phyloP scores from a whole-genome alignment of 1,140 invertebrate species.

The Calephelis virginiensis region DNA sequence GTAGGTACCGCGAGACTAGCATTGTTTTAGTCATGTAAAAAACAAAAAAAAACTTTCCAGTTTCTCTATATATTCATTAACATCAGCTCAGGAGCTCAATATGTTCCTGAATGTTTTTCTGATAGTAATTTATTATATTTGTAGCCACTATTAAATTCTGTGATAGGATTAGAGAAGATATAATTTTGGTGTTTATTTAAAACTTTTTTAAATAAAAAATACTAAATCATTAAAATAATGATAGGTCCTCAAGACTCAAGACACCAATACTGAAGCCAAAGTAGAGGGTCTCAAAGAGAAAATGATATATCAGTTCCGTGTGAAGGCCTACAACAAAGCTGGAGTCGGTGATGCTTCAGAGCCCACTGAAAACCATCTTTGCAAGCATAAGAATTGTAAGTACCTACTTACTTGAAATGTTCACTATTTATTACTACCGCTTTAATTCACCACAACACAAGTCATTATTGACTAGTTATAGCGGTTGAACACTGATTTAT shows the following conservation, averaged over 20 bases:
- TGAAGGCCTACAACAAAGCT: slow-evolving; percentile 95
- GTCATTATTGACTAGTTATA: not conserved
- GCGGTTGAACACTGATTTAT: no score
- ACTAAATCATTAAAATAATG: not conserved
- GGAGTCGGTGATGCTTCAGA: slow-evolving; percentile 92
- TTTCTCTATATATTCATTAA: no score
- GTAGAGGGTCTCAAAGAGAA: slow-evolving; percentile 95
- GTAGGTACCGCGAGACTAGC: no score
- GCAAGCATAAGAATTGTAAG: slow-evolving; percentile 96
- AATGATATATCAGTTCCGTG: slow-evolving; percentile 95
- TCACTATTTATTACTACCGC: slow-evolving; percentile 29
- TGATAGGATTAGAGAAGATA: no score
- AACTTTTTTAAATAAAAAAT: not conserved
- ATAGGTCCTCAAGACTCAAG: slow-evolving; percentile 84
- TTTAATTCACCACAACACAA: slow-evolving; percentile 19
- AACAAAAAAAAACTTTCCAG: no score
- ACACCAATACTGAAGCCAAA: slow-evolving; percentile 87
- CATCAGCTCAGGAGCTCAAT: no score
- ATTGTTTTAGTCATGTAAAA: no score
- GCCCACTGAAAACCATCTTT: slow-evolving; percentile 93
- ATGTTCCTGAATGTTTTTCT: not conserved
- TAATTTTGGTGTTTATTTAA: no score
- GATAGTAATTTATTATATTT: not conserved
- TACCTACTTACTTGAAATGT: slow-evolving; percentile 38
- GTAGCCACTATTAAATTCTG: no score